phyloP scores from a whole-genome alignment of 2,888 invertebrate genomes.

The Torymus texanus region DNA sequence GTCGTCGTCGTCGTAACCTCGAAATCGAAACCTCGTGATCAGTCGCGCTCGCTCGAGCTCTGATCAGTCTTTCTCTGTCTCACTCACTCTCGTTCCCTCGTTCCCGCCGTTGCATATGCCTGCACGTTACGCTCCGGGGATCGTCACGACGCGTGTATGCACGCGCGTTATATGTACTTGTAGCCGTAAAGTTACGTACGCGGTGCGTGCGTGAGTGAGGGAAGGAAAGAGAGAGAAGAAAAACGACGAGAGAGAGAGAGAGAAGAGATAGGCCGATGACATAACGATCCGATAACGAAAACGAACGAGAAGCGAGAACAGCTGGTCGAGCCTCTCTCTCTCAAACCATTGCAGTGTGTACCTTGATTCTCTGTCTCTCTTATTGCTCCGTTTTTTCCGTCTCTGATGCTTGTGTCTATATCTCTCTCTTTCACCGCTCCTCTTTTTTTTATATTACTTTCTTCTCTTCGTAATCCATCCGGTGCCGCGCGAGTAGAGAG shows the following conservation, averaged over 20 bases:
- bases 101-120: constrained; percentile 20
- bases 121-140: constrained; percentile 42
- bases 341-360: not conserved
- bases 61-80: not conserved
- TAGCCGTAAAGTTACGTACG: constrained; percentile 23
- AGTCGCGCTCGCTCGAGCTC: constrained; percentile 27
- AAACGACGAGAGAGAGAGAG: constrained; percentile 45
- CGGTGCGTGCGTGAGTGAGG: constrained; percentile 1
- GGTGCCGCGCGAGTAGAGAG: not conserved
- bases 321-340: constrained; percentile 34
- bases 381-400: not conserved
- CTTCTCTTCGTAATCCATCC: not conserved
- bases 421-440: constrained; percentile 13
- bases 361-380: constrained; percentile 8
- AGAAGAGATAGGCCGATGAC: constrained; percentile 49
- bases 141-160: not conserved
- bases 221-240: constrained; percentile 32
- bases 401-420: constrained; percentile 1
- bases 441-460: not conserved
- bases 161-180: not conserved
- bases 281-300: constrained; percentile 52
- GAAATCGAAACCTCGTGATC: constrained; percentile 45
- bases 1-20: constrained; percentile 44
- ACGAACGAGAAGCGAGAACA: constrained; percentile 33
- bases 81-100: not conserved